Conservation (phyloP, 1,140 invertebrate species). For the Thaumetopoea pityocampa region DNA sequence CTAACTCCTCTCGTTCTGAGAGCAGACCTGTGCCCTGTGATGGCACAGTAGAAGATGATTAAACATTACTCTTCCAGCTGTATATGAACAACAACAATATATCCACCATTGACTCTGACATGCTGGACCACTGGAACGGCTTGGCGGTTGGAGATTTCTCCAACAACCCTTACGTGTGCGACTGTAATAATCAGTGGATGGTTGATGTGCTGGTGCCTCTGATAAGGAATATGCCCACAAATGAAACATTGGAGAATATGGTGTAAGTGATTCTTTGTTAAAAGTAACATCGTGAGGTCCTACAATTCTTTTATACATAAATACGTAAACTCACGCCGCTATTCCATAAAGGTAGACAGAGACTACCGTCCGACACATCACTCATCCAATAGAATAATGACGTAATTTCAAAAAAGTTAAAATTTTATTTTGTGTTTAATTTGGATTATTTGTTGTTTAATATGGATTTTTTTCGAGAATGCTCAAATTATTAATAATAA, state of each 20-base stretch:
- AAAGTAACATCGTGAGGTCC: neutral
- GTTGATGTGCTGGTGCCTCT: constrained; percentile 76
- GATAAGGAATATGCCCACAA: constrained; percentile 8
- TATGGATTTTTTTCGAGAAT: too few relatives aligned
- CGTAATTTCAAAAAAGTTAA: too few relatives aligned
- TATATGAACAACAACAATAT: constrained; percentile 81
- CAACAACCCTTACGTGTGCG: constrained; percentile 83
- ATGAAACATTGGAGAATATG: constrained; percentile 25
- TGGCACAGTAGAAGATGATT: neutral
- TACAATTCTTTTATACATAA: neutral
- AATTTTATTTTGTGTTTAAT: too few relatives aligned
- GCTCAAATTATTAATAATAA: too few relatives aligned
- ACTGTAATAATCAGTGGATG: constrained; percentile 82
- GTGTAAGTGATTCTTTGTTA: too few relatives aligned
- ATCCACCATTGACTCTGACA: constrained; percentile 70
- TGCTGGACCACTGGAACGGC: constrained; percentile 79
- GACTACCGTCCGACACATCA: too few relatives aligned
- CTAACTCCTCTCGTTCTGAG: too few relatives aligned
- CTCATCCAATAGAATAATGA: too few relatives aligned
- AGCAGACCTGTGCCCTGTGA: neutral
- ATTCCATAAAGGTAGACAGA: too few relatives aligned
- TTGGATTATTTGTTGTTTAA: too few relatives aligned
- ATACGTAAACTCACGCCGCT: neutral
- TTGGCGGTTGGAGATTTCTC: constrained; percentile 77
- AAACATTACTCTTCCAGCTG: constrained; percentile 56